These are phyloP conservation scores for Pangasius sanitwongsei DNA, from an alignment of 2,797 vertebrate genomes.

Conservation along the genomic window DNA sequence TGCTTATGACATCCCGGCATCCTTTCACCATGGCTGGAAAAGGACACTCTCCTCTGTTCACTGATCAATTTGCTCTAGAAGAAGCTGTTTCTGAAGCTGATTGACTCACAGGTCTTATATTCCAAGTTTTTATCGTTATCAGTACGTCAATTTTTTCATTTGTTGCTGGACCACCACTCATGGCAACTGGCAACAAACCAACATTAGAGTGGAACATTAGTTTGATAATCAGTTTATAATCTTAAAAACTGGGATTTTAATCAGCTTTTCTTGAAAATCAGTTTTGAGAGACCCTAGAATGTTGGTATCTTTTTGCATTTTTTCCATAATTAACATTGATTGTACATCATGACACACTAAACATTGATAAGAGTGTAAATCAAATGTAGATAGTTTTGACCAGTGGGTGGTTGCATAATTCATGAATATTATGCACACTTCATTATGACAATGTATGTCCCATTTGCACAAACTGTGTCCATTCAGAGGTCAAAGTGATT, in stretches of 20 bases:
- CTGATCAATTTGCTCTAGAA: conserved; percentile 17
- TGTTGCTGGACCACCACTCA: background rate
- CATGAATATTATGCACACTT: conserved; percentile 39
- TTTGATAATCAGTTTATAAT: background rate
- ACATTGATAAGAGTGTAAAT: conserved; percentile 3
- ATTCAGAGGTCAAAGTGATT: conserved; percentile 25
- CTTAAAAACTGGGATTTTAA: background rate
- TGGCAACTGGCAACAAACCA: background rate
- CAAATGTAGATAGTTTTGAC: conserved; percentile 16
- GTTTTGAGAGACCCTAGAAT: conserved; percentile 12
- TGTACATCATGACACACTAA: conserved; percentile 7
- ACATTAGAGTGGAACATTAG: background rate
- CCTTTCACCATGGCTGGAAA: conserved; percentile 31
- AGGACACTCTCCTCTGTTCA: conserved; percentile 30
- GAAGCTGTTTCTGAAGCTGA: conserved; percentile 30
- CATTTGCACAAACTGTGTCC: conserved; percentile 28
- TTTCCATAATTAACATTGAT: conserved; percentile 8
- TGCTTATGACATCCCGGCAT: conserved; percentile 49
- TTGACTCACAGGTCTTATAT: background rate
- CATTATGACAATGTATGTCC: conserved; percentile 35
- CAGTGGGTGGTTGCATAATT: conserved; percentile 31
- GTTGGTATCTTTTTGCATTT: background rate
- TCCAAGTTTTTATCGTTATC: background rate
- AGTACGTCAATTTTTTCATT: background rate
- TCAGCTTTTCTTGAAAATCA: background rate